Percentiles rank a stretch among this genome's conserved stretches.
Evolutionary conservation across 2,888 invertebrate genomes (phyloP).

Genomic region (Tinea trinotella): DNA sequence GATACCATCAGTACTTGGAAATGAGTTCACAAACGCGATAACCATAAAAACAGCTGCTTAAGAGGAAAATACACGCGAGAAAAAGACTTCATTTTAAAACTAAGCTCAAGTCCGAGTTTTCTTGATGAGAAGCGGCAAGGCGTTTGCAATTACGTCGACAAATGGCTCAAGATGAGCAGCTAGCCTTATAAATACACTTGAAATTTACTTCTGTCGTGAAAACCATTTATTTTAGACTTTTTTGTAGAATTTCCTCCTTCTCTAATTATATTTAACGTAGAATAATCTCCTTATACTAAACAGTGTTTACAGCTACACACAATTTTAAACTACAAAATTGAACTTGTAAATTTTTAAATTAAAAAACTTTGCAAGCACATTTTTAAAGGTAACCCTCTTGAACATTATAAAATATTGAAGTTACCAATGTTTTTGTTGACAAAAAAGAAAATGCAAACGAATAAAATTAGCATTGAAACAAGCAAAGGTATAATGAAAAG

Average conservation of each 20-base stretch:
- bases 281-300: too few species aligned
- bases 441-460: conserved; percentile 1
- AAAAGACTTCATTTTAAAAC: conserved; percentile 1
- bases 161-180: conserved; percentile 4
- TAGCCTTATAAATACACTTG: conserved; percentile 1
- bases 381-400: too few species aligned
- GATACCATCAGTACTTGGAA: neutral
- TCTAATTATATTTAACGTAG: too few species aligned
- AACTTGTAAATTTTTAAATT: too few species aligned
- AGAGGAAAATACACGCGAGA: neutral
- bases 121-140: conserved; percentile 6
- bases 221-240: neutral
- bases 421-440: too few species aligned
- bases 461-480: conserved; percentile 9
- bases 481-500: conserved; percentile 11
- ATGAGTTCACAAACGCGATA: neutral
- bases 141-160: conserved; percentile 13
- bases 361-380: too few species aligned
- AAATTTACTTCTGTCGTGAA: neutral
- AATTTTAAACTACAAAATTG: too few species aligned
- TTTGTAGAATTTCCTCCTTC: too few species aligned
- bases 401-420: too few species aligned
- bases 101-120: neutral
- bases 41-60: neutral
- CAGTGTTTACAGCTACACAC: too few species aligned